phyloP scores from a whole-genome alignment of 1,140 invertebrate species.

The Orussus abietinus region DNA sequence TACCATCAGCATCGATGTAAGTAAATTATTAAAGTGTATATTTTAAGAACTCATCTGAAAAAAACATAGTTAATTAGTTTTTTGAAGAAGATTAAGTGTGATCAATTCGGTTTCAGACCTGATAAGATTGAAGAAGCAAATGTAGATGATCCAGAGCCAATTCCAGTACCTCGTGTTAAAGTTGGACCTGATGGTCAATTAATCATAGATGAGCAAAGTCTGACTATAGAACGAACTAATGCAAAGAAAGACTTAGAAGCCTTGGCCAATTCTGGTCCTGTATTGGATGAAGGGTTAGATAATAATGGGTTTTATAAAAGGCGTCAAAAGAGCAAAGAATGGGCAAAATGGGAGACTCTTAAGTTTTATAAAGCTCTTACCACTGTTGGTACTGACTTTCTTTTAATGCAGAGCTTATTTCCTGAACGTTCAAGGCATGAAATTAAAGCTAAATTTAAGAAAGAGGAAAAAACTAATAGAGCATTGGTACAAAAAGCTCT shows the following conservation, averaged over 20 bases:
- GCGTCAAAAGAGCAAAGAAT: constrained; percentile 61
- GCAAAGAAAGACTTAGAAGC: constrained; percentile 60
- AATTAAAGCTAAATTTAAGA: constrained; percentile 75
- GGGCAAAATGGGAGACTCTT: constrained; percentile 70
- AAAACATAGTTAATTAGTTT: constrained; percentile 7
- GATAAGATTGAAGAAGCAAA: constrained; percentile 35
- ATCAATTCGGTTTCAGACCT: constrained; percentile 1
- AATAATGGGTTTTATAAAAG: constrained; percentile 65
- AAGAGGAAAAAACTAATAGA: constrained; percentile 60
- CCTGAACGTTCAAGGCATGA: constrained; percentile 71
- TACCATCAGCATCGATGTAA: constrained; percentile 49
- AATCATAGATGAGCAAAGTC: constrained; percentile 81
- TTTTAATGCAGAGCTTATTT: constrained; percentile 81
- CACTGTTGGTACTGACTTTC: constrained; percentile 84
- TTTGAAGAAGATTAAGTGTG: constrained; percentile 23
- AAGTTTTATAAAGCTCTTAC: constrained; percentile 86
- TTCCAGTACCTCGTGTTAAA: constrained; percentile 81
- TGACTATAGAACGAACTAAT: constrained; percentile 74
- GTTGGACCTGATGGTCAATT: constrained; percentile 83
- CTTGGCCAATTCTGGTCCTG: constrained; percentile 61
- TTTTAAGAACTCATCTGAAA: background rate
- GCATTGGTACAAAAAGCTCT: constrained; percentile 58
- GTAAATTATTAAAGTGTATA: constrained; percentile 29
- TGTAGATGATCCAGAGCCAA: constrained; percentile 50
- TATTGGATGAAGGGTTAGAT: constrained; percentile 63